Evolutionary conservation across 2,888 invertebrate genomes (phyloP).

Genomic region (Pediacus dermestoides): DNA sequence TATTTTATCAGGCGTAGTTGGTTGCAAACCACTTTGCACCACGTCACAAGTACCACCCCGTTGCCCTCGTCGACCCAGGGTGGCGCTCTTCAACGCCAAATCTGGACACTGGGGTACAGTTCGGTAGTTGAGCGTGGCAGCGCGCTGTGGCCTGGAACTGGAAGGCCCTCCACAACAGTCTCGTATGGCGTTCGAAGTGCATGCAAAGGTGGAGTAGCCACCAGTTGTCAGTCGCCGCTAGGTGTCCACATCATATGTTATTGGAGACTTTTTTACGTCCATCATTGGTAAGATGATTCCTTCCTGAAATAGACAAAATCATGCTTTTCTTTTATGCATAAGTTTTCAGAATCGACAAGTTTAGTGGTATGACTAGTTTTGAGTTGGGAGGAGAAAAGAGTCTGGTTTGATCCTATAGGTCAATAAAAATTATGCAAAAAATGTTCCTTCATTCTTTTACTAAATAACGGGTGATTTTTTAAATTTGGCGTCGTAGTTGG

Average conservation of each 20-base stretch:
- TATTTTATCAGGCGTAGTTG: conserved; percentile 58
- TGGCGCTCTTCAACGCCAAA: conserved; percentile 19
- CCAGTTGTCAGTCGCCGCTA: conserved; percentile 51
- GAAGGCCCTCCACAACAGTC: conserved; percentile 49
- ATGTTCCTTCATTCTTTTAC: background rate
- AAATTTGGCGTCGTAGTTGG: too few relatives aligned
- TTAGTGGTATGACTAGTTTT: too few relatives aligned
- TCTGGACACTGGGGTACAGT: conserved; percentile 39
- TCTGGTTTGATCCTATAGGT: background rate
- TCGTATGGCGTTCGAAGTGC: conserved; percentile 46
- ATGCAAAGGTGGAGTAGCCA: conserved; percentile 41
- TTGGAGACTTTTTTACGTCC: conserved; percentile 62
- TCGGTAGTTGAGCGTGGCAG: conserved; percentile 43
- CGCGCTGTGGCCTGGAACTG: conserved; percentile 38
- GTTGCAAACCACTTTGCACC: conserved; percentile 90
- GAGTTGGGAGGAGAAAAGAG: background rate
- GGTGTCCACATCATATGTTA: conserved; percentile 57
- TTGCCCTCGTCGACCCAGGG: conserved; percentile 17
- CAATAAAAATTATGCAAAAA: background rate
- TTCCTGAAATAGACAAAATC: conserved; percentile 49
- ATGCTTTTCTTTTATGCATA: too few relatives aligned
- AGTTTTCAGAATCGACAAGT: too few relatives aligned
- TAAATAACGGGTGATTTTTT: background rate
- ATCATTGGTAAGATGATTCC: conserved; percentile 62
- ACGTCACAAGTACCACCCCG: conserved; percentile 69